A percentile compares a stretch with the other conserved stretches of the same genome.
Conservation (phyloP, 2,797 vertebrate genomes). For the Sebastiscus tertius region DNA sequence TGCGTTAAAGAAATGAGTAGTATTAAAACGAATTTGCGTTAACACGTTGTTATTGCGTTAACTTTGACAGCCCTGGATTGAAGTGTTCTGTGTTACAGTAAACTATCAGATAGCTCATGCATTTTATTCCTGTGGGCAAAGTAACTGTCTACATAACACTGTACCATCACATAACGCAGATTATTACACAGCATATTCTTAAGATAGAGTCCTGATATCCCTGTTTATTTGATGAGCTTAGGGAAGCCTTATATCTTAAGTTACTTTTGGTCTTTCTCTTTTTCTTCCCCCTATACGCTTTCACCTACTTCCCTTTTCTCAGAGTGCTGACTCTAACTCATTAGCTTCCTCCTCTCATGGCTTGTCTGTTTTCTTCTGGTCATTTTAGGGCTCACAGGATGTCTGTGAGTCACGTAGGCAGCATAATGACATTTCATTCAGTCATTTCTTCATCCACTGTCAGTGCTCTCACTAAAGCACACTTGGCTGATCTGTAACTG, state of each 20-base stretch:
- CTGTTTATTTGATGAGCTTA: neutral
- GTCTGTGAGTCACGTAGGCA: neutral
- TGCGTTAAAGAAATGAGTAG: too few relatives aligned
- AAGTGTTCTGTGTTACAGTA: neutral
- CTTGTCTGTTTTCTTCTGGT: neutral
- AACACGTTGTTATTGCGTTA: too few relatives aligned
- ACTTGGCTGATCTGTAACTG: constrained; percentile 27
- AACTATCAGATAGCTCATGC: neutral
- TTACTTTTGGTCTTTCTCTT: neutral
- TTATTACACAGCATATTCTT: neutral
- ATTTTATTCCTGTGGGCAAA: neutral
- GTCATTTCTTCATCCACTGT: constrained; percentile 25
- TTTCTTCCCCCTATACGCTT: constrained; percentile 14
- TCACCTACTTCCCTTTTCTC: constrained; percentile 47
- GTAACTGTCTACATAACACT: neutral
- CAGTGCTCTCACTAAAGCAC: neutral
- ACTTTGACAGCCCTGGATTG: too few relatives aligned
- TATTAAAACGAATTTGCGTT: too few relatives aligned
- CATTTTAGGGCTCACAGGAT: neutral
- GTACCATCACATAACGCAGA: neutral
- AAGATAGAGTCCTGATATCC: neutral
- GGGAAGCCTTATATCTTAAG: neutral
- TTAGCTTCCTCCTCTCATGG: constrained; percentile 35
- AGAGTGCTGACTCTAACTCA: constrained; percentile 39
- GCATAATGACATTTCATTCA: neutral